phyloP scores from a whole-genome alignment of 1,140 invertebrate species.

The Artemia franciscana region DNA sequence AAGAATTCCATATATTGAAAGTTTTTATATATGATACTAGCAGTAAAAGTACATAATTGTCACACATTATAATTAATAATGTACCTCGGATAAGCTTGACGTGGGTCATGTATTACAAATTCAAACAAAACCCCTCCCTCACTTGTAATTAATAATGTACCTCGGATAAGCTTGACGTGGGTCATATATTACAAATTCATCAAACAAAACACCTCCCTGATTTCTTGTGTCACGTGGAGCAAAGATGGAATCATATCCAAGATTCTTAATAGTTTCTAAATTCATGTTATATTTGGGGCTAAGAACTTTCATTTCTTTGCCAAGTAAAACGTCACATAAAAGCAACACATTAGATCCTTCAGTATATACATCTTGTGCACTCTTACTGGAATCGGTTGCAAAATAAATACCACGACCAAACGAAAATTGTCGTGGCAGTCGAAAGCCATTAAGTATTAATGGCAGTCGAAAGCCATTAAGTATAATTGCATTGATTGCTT shows the following conservation, averaged over 20 bases:
- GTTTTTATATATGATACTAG: neutral
- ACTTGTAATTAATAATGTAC: slow-evolving; percentile 7
- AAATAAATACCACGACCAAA: slow-evolving; percentile 5
- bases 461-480: slow-evolving; percentile 5
- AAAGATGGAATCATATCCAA: slow-evolving; percentile 2
- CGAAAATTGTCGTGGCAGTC: too few relatives aligned
- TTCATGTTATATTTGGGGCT: neutral
- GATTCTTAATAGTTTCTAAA: neutral
- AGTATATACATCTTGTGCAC: slow-evolving; percentile 7
- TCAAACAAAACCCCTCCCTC: too few relatives aligned
- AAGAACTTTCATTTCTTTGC: neutral
- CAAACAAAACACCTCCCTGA: slow-evolving; percentile 3
- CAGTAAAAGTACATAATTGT: neutral
- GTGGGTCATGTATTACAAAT: too few relatives aligned
- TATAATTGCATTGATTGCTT: slow-evolving; percentile 4
- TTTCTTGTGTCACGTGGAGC: slow-evolving; percentile 1
- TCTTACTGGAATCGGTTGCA: slow-evolving; percentile 7
- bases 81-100: too few relatives aligned
- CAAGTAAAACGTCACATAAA: slow-evolving; percentile 7
- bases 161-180: neutral
- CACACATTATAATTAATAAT: too few relatives aligned
- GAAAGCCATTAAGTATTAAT: neutral
- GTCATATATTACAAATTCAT: slow-evolving; percentile 6
- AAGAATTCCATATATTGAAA: neutral
- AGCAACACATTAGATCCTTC: slow-evolving; percentile 7